Percentiles rank a stretch among this genome's conserved stretches.
Evolutionary conservation across 2,113 vertebrate genomes (phyloP).

Genomic region (Chaetura pelagica): DNA sequence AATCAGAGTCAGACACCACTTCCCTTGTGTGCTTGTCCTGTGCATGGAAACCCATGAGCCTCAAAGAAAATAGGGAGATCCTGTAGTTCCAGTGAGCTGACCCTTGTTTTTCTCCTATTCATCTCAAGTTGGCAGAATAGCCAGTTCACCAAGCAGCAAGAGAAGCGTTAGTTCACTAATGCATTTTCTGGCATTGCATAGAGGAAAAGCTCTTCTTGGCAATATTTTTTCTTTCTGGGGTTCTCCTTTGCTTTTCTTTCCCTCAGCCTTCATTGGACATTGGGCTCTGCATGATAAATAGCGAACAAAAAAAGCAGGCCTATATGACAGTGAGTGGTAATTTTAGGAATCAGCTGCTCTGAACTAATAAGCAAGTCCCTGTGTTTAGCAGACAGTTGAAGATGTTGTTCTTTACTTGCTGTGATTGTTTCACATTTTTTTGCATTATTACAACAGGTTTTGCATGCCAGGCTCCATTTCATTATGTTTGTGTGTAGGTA

Average conservation of each 20-base stretch:
- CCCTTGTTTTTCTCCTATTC: constrained; percentile 4
- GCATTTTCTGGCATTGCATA: background rate
- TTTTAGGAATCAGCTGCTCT: background rate
- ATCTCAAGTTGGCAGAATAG: constrained; percentile 32
- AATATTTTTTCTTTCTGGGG: background rate
- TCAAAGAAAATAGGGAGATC: background rate
- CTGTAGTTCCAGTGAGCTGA: background rate
- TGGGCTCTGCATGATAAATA: background rate
- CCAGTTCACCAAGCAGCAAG: constrained; percentile 25
- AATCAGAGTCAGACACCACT: background rate
- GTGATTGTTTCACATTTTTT: background rate
- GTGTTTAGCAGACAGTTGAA: background rate
- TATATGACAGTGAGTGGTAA: background rate
- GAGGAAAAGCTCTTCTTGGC: background rate
- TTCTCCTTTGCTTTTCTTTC: background rate
- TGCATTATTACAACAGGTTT: background rate
- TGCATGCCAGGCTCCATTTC: background rate
- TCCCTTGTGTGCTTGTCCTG: background rate
- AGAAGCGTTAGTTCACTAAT: background rate
- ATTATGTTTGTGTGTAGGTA: background rate
- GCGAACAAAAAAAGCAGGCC: background rate
- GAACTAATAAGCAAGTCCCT: background rate
- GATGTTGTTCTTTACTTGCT: background rate
- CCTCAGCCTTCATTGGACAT: background rate
- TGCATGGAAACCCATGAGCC: background rate